Evolutionary conservation across 2,888 invertebrate genomes (phyloP).

Genomic region (Meteorus cinctellus): DNA sequence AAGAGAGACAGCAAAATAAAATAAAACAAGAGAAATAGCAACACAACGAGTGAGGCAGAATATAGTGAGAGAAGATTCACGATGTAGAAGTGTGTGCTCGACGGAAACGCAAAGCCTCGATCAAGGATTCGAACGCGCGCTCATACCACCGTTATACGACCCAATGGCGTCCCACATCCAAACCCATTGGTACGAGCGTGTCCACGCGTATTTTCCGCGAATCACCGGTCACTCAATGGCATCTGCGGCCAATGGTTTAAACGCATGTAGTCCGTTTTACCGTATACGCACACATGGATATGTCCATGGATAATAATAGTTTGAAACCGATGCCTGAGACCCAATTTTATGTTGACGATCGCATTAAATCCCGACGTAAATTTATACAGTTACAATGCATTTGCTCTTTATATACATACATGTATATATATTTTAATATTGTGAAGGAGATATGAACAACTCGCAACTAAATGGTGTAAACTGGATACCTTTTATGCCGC

Average conservation of each 20-base stretch:
- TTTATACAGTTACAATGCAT: not conserved
- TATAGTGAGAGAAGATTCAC: not conserved
- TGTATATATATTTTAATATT: not conserved
- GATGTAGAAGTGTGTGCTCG: not conserved
- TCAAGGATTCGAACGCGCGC: conserved; percentile 48
- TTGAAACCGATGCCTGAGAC: not conserved
- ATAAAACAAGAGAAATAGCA: not conserved
- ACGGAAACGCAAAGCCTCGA: conserved; percentile 11
- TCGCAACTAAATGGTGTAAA: not conserved
- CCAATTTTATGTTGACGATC: conserved; percentile 1
- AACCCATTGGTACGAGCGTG: not conserved
- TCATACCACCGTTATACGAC: conserved; percentile 70
- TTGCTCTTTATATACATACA: not conserved
- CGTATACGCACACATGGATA: not conserved
- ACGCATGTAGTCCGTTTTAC: conserved; percentile 6
- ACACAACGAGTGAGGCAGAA: not conserved
- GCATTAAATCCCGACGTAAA: not conserved
- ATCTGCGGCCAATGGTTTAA: conserved; percentile 22
- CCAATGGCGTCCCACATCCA: conserved; percentile 67
- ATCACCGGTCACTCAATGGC: conserved; percentile 23
- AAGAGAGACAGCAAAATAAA: conserved; percentile 1
- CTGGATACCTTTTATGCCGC: not conserved
- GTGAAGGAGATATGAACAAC: not conserved
- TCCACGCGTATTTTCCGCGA: conserved; percentile 24
- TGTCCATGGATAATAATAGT: conserved; percentile 1